phyloP scores from a whole-genome alignment of 1,140 invertebrate genomes.

The Episyrphus balteatus region DNA sequence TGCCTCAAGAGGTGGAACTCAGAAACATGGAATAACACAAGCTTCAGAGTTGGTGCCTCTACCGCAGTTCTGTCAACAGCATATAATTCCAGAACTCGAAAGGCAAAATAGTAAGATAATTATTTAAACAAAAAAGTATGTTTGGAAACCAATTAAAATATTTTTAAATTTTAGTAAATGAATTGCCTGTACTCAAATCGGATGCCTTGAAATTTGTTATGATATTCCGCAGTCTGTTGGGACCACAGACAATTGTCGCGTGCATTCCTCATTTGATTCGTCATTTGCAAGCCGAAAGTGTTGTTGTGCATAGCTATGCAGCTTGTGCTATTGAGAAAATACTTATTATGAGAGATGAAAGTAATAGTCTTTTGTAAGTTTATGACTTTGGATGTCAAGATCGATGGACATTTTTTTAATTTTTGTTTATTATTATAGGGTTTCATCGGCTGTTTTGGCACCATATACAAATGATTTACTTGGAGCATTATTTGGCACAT shows the following conservation, averaged over 20 bases:
- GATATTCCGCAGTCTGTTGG: slow-evolving; percentile 84
- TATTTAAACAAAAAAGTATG: neutral
- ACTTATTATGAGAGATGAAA: slow-evolving; percentile 55
- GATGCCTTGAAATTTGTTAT: slow-evolving; percentile 94
- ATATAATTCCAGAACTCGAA: slow-evolving; percentile 78
- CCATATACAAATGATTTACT: slow-evolving; percentile 57
- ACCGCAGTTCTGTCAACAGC: slow-evolving; percentile 70
- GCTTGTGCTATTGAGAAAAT: slow-evolving; percentile 86
- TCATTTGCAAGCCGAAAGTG: slow-evolving; percentile 59
- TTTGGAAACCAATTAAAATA: neutral
- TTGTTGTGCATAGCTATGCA: slow-evolving; percentile 90
- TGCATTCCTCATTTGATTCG: slow-evolving; percentile 64
- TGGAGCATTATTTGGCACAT: slow-evolving; percentile 59
- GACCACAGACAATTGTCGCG: slow-evolving; percentile 60
- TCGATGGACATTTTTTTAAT: neutral
- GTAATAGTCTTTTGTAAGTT: slow-evolving; percentile 38
- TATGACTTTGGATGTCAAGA: neutral
- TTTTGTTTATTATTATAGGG: slow-evolving; percentile 10
- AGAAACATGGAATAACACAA: slow-evolving; percentile 82
- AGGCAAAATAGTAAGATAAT: slow-evolving; percentile 44
- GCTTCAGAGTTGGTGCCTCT: slow-evolving; percentile 83
- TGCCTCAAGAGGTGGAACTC: slow-evolving; percentile 81
- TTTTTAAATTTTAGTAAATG: slow-evolving; percentile 56
- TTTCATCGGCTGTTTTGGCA: slow-evolving; percentile 37
- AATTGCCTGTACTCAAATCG: slow-evolving; percentile 83